A percentile compares a stretch with the other conserved stretches of the same genome.
phyloP scores from a whole-genome alignment of 2,113 vertebrate genomes.

The Muscicapa adusta region DNA sequence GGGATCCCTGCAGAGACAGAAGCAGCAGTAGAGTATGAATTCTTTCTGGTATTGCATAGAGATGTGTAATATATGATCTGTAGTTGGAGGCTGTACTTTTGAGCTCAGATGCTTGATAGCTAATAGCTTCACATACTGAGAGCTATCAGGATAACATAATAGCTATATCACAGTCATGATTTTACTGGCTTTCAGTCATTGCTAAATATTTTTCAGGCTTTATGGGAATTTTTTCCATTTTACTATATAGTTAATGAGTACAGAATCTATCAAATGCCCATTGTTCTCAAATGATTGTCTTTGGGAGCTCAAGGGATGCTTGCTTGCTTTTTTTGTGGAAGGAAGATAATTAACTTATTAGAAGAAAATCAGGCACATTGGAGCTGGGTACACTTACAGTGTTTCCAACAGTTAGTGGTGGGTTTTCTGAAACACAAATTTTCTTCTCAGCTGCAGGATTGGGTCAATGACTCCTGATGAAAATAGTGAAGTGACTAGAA shows the following conservation, averaged over 20 bases:
- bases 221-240: neutral
- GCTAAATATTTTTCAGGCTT: neutral
- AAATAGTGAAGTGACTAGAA: neutral
- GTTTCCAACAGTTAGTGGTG: neutral
- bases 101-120: neutral
- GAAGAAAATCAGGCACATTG: neutral
- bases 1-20: neutral
- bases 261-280: neutral
- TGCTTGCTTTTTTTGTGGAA: neutral
- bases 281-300: constrained; percentile 25
- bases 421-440: neutral
- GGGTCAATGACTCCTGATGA: neutral
- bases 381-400: neutral
- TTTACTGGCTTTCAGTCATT: neutral
- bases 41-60: neutral
- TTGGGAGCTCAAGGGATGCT: neutral
- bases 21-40: neutral
- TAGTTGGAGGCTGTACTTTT: neutral
- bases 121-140: neutral
- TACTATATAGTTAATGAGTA: neutral
- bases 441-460: neutral
- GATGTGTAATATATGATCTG: neutral
- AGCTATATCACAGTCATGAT: neutral
- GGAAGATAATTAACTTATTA: neutral
- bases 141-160: neutral